Evolutionary conservation across 2,888 invertebrate genomes (phyloP).

Genomic region (Drepanosiphum platanoidis): DNA sequence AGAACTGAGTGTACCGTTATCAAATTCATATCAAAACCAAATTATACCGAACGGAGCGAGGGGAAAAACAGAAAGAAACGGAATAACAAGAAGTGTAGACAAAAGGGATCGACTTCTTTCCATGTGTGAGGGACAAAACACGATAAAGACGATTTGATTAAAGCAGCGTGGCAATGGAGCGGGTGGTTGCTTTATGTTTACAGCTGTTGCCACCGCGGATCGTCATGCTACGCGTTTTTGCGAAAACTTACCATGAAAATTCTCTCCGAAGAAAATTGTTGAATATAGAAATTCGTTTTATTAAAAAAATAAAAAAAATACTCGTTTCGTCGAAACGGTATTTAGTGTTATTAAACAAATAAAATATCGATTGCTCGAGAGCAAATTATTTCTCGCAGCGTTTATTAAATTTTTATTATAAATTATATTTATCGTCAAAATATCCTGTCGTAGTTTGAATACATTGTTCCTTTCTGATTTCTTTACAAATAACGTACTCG

Average conservation of each 20-base stretch:
- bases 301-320: background rate
- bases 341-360: background rate
- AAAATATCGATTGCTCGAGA: no score
- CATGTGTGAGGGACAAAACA: background rate
- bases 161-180: background rate
- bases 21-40: slow-evolving; percentile 57
- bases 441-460: background rate
- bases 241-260: background rate
- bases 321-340: background rate
- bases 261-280: background rate
- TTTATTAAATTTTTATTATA: background rate
- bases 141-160: slow-evolving; percentile 54
- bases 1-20: slow-evolving; percentile 45
- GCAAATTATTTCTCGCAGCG: background rate
- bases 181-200: background rate
- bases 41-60: slow-evolving; percentile 29
- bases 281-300: background rate
- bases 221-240: background rate
- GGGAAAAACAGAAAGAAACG: slow-evolving; percentile 5
- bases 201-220: background rate
- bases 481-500: background rate
- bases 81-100: slow-evolving; percentile 9
- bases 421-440: background rate
- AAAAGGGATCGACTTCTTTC: slow-evolving; percentile 32
- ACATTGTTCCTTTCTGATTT: background rate